Evolutionary conservation across 2,113 vertebrate species (phyloP), one percentile per base, ranked within the genome.

Genomic region (Panthera tigris): DNA sequence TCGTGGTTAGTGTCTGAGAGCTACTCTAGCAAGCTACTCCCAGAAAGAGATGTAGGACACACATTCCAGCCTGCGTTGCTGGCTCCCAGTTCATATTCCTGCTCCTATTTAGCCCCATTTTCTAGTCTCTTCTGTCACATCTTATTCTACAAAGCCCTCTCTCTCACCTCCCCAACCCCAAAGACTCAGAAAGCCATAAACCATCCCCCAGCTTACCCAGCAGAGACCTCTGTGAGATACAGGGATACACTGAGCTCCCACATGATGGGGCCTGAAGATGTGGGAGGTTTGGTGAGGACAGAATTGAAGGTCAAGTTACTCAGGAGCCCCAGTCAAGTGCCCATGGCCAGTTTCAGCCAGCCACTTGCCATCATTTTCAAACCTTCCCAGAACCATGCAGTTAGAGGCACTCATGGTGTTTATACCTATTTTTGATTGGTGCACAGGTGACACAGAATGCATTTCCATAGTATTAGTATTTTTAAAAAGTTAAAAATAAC

Each of bases 401-500:
- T 11, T 19, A 57, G 23, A 36, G 18, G 10, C 27, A 36, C 29
- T 84, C n/a, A n/a, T 36, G 5, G 2, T 23, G 31, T 16, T 84
- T 76, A 63, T 69, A 94, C 91, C 95, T 39, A 78, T 48, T 89
- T 94, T 55, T 63, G 57, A 45, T 15, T 39, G 80, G 61, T 4
- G 27, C 41, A 39, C 8, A 11, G n/a, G 57, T 52, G 41, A 85
- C 9, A 76, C 6, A 74, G 96, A 88, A 88, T 16, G 13, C 27
- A 73, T 41, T 69, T 94, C 25, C 18, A 76, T 1, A 48, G 33
- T 5, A 80, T 33, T 55, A 29, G 23, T 7, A 63, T 36, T 57
- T 55, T 57, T 9, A 3, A 14, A 23, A 71, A 36, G 18, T 63
- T 71, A 57, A 92, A 91, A 96, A 57, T 45, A 29, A 73, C 52